Conservation (phyloP, 2,888 invertebrate genomes). For the Andrena marginata region DNA sequence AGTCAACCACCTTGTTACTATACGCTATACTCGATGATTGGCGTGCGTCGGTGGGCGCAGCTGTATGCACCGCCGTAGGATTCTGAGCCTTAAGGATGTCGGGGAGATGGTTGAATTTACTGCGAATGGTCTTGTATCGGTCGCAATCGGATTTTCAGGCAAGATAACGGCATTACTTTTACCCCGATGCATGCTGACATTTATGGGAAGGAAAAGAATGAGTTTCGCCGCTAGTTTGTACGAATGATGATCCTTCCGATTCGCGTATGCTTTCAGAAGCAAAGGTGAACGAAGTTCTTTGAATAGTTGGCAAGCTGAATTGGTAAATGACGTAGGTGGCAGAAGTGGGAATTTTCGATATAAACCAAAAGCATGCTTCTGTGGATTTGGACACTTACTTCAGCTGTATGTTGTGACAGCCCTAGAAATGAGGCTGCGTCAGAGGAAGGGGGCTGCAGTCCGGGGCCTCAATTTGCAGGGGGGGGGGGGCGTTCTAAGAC, state of each 20-base stretch:
- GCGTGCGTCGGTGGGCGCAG: background rate
- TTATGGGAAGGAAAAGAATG: background rate
- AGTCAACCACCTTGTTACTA: background rate
- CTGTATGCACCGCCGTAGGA: constrained; percentile 8
- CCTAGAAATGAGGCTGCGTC: too few species aligned
- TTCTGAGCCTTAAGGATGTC: constrained; percentile 21
- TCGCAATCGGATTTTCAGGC: constrained; percentile 41
- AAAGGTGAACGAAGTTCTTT: background rate
- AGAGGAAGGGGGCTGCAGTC: too few species aligned
- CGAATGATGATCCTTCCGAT: background rate
- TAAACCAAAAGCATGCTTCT: too few species aligned
- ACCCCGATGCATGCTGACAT: background rate
- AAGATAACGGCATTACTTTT: constrained; percentile 3
- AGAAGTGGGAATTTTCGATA: too few species aligned
- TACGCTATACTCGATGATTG: constrained; percentile 9
- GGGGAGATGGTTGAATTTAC: constrained; percentile 38
- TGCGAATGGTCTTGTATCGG: constrained; percentile 46
- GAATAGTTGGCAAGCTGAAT: too few species aligned
- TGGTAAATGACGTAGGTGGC: too few species aligned
- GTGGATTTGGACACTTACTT: too few species aligned
- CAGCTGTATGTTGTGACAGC: too few species aligned
- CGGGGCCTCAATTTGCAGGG: too few species aligned
- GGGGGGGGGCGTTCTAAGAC: too few species aligned
- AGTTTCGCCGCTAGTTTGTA: background rate
- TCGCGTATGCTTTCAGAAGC: background rate